These are phyloP conservation scores for Dendroctonus ponderosae DNA, from an alignment of 1,140 invertebrate genomes.

Conservation along the genomic window DNA sequence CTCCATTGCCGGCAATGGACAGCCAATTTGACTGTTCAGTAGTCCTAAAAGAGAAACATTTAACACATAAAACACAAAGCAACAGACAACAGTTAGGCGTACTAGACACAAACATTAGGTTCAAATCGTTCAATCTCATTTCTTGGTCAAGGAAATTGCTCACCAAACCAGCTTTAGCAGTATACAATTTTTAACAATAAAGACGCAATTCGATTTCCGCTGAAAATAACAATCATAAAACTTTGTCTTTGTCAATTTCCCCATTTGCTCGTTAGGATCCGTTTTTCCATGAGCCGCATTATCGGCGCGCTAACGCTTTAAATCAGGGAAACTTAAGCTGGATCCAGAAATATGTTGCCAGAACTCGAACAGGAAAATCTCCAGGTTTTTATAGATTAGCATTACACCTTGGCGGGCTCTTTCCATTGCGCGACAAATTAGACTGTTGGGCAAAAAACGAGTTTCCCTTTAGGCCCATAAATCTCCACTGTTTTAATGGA, in stretches of 20 bases:
- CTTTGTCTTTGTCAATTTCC: constrained; percentile 24
- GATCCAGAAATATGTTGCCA: constrained; percentile 4
- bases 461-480: too few species aligned
- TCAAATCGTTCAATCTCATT: background rate
- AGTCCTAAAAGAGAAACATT: constrained; percentile 34
- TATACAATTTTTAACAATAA: constrained; percentile 13
- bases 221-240: constrained; percentile 5
- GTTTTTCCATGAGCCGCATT: constrained; percentile 12
- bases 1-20: constrained; percentile 39
- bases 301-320: constrained; percentile 14
- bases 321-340: constrained; percentile 21
- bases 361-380: constrained; percentile 2
- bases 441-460: too few species aligned
- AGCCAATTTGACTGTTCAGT: constrained; percentile 14
- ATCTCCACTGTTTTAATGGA: too few species aligned
- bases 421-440: too few species aligned
- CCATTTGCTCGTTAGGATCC: constrained; percentile 15
- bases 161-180: background rate
- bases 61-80: constrained; percentile 25
- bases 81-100: constrained; percentile 12
- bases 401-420: too few species aligned
- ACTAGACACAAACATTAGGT: background rate
- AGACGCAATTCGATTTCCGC: constrained; percentile 16
- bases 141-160: background rate
- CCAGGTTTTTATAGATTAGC: background rate